A percentile compares a stretch with the other conserved stretches of the same genome.
These are phyloP conservation scores for Gymnocephalus cernua DNA, from an alignment of 2,113 vertebrate genomes.

Conservation along the genomic window DNA sequence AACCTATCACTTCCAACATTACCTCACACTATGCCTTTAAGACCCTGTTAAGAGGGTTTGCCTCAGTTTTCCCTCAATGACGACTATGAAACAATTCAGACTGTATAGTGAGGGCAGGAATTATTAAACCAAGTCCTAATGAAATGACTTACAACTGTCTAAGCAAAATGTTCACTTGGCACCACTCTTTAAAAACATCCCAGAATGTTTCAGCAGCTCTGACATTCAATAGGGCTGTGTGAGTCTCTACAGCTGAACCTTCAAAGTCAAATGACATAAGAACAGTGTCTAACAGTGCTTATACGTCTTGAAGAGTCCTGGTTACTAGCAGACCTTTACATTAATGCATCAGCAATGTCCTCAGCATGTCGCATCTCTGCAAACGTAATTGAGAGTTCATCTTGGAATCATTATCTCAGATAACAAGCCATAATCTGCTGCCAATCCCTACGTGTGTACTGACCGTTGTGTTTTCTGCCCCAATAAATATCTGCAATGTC, in stretches of 20 bases:
- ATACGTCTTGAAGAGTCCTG: not conserved
- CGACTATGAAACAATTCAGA: conserved; percentile 47
- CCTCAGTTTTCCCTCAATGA: conserved; percentile 58
- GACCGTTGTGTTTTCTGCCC: not conserved
- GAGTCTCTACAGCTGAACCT: conserved; percentile 1
- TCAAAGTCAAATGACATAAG: conserved; percentile 7
- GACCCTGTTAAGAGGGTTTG: conserved; percentile 61
- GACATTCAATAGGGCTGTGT: conserved; percentile 17
- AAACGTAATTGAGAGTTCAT: not conserved
- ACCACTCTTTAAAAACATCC: conserved; percentile 51
- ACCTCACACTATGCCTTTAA: conserved; percentile 74
- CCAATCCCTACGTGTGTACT: not conserved
- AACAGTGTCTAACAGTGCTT: not conserved
- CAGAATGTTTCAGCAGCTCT: conserved; percentile 23
- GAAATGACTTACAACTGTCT: conserved; percentile 51
- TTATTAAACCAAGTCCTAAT: conserved; percentile 54
- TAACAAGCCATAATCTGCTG: not conserved
- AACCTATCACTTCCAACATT: conserved; percentile 79
- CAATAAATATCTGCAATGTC: not conserved
- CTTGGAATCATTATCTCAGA: not conserved
- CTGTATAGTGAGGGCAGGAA: conserved; percentile 34
- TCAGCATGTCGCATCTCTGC: not conserved
- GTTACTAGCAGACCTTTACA: not conserved
- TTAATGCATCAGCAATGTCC: not conserved
- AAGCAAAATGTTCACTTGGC: conserved; percentile 34